Conservation (phyloP, 2,797 vertebrate species). For the Eleutherodactylus coqui region DNA sequence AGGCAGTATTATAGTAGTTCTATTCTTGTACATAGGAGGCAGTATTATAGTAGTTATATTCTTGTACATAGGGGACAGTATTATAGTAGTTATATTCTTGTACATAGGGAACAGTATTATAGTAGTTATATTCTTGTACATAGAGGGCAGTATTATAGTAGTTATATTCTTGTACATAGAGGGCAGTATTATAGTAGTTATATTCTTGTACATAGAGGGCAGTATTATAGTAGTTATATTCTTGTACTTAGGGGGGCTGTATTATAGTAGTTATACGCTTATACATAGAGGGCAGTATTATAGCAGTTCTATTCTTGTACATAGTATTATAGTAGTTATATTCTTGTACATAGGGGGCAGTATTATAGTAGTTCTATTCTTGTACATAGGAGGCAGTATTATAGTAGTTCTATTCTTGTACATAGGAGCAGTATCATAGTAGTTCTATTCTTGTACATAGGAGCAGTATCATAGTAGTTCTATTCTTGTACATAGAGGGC, state of each 20-base stretch:
- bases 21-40: not conserved
- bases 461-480: too few relatives aligned
- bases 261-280: not conserved
- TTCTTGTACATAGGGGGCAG: not conserved
- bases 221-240: constrained; percentile 2
- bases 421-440: too few relatives aligned
- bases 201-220: not conserved
- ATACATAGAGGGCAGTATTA: not conserved
- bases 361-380: constrained; percentile 3
- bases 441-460: too few relatives aligned
- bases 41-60: constrained; percentile 20
- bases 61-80: not conserved
- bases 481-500: too few relatives aligned
- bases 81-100: constrained; percentile 15
- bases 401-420: too few relatives aligned
- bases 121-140: not conserved
- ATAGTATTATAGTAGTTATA: constrained; percentile 8
- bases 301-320: not conserved
- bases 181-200: not conserved
- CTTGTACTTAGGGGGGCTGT: not conserved
- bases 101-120: too few relatives aligned
- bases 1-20: constrained; percentile 1
- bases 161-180: constrained; percentile 2
- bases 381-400: not conserved
- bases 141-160: not conserved